These are phyloP conservation scores for Xenopus laevis DNA, from an alignment of 2,113 vertebrate species.

Conservation along the genomic window DNA sequence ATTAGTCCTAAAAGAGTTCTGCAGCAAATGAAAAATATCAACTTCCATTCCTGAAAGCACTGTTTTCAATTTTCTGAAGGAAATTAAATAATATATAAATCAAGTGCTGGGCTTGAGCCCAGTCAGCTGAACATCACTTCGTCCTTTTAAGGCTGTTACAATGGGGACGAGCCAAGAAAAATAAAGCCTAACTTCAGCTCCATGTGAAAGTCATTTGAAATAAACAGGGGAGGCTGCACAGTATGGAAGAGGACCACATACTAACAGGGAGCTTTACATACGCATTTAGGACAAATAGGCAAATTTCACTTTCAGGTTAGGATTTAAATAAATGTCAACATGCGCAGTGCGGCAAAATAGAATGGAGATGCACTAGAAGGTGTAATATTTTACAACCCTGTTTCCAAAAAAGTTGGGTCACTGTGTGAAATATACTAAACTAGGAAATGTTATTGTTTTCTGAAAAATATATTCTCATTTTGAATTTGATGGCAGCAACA, in stretches of 20 bases:
- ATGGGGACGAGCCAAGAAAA: constrained; percentile 81
- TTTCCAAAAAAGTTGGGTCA: no score
- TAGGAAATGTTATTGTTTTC: no score
- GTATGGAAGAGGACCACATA: constrained; percentile 67
- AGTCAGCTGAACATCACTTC: constrained; percentile 80
- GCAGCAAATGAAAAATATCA: constrained; percentile 73
- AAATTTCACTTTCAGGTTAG: constrained; percentile 46
- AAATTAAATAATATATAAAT: constrained; percentile 92
- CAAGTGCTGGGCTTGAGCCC: constrained; percentile 69
- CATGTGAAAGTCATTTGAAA: constrained; percentile 87
- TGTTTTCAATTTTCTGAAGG: constrained; percentile 82
- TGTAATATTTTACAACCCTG: not conserved
- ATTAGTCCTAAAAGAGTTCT: constrained; percentile 68
- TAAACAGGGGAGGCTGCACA: constrained; percentile 68
- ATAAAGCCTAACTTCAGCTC: constrained; percentile 80
- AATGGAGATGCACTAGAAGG: not conserved
- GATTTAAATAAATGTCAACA: constrained; percentile 16
- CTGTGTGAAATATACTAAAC: no score
- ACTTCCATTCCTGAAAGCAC: constrained; percentile 69
- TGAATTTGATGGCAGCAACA: no score
- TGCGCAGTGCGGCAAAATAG: not conserved
- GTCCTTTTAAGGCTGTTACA: constrained; percentile 79
- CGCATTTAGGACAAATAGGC: constrained; percentile 44
- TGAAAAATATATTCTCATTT: no score
- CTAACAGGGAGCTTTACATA: constrained; percentile 57